phyloP scores from a whole-genome alignment of 2,113 vertebrate genomes.

The Ornithorhynchus anatinus region DNA sequence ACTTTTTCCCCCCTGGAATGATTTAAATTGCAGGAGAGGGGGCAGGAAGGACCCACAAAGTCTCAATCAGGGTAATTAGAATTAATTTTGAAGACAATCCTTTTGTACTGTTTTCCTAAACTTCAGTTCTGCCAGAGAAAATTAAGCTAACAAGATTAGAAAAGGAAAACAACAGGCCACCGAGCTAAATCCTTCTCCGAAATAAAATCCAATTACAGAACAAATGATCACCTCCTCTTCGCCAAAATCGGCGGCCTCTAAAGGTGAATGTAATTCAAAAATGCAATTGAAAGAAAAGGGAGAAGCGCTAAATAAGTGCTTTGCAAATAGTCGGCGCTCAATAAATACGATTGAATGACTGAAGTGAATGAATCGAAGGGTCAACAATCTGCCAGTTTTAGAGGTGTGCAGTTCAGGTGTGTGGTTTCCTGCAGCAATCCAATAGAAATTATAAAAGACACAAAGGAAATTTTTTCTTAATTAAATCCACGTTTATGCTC shows the following conservation, averaged over 20 bases:
- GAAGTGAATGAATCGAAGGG: not conserved
- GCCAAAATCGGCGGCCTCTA: not conserved
- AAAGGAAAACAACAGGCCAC: not conserved
- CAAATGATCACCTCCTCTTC: conserved; percentile 6
- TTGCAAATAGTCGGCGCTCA: no score
- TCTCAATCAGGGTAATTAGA: not conserved
- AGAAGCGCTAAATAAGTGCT: not conserved
- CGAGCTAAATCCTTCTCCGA: not conserved
- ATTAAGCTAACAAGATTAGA: not conserved
- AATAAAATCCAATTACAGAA: not conserved
- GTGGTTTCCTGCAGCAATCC: no score
- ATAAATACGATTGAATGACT: no score
- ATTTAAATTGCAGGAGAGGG: not conserved
- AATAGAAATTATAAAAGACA: no score
- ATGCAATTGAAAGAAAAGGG: not conserved
- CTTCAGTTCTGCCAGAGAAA: not conserved
- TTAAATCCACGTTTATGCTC: no score
- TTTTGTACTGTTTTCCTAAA: not conserved
- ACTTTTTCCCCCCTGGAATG: not conserved
- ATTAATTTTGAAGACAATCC: not conserved
- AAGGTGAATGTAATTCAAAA: not conserved
- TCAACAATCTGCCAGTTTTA: no score
- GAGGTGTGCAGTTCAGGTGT: no score
- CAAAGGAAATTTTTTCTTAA: no score
- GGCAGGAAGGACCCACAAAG: not conserved